Conservation (phyloP, 2,113 vertebrate genomes). For the Equus quagga region DNA sequence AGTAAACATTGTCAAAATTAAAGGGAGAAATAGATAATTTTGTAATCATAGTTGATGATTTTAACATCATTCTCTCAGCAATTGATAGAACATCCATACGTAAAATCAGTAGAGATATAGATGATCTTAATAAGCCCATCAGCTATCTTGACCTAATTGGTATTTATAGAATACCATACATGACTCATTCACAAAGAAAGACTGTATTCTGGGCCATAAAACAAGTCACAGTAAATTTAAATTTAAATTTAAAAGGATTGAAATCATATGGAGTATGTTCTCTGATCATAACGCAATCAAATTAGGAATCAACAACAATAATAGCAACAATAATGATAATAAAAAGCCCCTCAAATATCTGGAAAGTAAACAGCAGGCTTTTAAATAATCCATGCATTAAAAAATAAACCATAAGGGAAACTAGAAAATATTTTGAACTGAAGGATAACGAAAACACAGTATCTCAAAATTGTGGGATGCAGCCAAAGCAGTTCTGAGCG, state of each 20-base stretch:
- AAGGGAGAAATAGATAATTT: background rate
- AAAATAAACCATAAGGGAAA: background rate
- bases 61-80: background rate
- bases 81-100: background rate
- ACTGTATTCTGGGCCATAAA: background rate
- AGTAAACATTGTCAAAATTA: background rate
- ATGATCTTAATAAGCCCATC: background rate
- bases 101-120: background rate
- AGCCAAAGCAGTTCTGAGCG: background rate
- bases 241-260: background rate
- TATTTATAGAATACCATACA: background rate
- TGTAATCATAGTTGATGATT: background rate
- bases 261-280: background rate
- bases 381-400: background rate
- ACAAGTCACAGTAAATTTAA: conserved; percentile 22
- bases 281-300: conserved; percentile 3
- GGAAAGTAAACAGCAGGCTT: conserved; percentile 29
- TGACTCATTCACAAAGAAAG: background rate
- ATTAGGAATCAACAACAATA: background rate
- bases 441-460: background rate
- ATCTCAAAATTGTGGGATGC: background rate
- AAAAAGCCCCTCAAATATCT: background rate
- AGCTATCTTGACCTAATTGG: background rate
- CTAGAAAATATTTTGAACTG: background rate
- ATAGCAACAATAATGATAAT: background rate